Evolutionary conservation across 1,140 invertebrate genomes (phyloP).

Genomic region (Philotrypesis tridentata): DNA sequence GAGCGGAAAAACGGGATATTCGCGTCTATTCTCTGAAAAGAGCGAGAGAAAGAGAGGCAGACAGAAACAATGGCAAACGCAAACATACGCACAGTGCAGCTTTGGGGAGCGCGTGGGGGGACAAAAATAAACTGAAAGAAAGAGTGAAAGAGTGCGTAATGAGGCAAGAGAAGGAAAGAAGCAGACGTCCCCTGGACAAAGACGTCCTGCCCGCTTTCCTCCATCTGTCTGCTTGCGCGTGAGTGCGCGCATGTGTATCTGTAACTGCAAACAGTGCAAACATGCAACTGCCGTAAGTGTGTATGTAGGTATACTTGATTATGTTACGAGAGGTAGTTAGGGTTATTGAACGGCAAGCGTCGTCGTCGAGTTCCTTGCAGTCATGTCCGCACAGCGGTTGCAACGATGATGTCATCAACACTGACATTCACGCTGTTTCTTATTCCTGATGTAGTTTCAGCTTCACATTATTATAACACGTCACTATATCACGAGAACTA

Average conservation of each 20-base stretch:
- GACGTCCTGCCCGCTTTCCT: not conserved
- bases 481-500: too few relatives aligned
- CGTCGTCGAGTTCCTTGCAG: too few relatives aligned
- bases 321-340: not conserved
- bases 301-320: too few relatives aligned
- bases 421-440: too few relatives aligned
- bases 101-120: not conserved
- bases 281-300: too few relatives aligned
- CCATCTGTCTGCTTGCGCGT: not conserved
- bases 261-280: too few relatives aligned
- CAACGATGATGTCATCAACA: not conserved
- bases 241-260: too few relatives aligned
- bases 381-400: too few relatives aligned
- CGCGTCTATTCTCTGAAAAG: too few relatives aligned
- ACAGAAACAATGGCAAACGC: conserved; percentile 18
- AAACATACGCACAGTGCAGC: conserved; percentile 6
- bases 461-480: too few relatives aligned
- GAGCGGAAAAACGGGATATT: not conserved
- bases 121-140: not conserved
- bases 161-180: not conserved
- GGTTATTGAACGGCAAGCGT: not conserved
- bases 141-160: conserved; percentile 1
- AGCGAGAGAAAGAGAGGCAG: not conserved
- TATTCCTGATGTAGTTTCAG: too few relatives aligned
- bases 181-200: not conserved